phyloP scores from a whole-genome alignment of 1,140 invertebrate genomes.

The Heliconius congener region DNA sequence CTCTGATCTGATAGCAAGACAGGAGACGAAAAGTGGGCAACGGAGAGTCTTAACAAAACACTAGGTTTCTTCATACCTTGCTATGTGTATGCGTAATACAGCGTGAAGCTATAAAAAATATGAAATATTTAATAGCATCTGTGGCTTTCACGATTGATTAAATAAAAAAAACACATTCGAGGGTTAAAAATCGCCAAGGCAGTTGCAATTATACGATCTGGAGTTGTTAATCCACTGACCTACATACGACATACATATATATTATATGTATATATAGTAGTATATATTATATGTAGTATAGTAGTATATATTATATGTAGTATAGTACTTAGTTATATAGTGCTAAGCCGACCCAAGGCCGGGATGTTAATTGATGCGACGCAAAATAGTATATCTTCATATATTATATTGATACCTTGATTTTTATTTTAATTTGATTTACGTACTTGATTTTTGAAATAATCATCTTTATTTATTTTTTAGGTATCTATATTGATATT shows the following conservation, averaged over 20 bases:
- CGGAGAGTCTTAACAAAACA: background rate
- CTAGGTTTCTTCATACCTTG: background rate
- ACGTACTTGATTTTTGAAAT: too few relatives aligned
- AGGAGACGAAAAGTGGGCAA: background rate
- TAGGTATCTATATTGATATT: too few relatives aligned
- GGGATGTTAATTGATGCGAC: constrained; percentile 7
- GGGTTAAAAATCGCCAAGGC: background rate
- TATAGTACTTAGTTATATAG: background rate
- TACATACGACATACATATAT: background rate
- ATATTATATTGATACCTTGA: background rate
- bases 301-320: too few relatives aligned
- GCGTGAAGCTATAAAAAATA: background rate
- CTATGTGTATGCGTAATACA: background rate
- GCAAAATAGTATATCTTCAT: background rate
- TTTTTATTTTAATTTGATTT: too few relatives aligned
- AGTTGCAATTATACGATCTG: constrained; percentile 15
- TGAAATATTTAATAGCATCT: too few relatives aligned
- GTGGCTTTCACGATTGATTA: background rate
- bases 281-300: too few relatives aligned
- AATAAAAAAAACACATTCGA: background rate
- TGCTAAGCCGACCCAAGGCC: background rate
- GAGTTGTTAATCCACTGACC: constrained; percentile 4
- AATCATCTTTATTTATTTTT: too few relatives aligned
- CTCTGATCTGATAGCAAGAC: too few relatives aligned
- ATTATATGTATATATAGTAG: too few relatives aligned